phyloP scores from a whole-genome alignment of 1,140 invertebrate species.

The Monochamus saltuarius region DNA sequence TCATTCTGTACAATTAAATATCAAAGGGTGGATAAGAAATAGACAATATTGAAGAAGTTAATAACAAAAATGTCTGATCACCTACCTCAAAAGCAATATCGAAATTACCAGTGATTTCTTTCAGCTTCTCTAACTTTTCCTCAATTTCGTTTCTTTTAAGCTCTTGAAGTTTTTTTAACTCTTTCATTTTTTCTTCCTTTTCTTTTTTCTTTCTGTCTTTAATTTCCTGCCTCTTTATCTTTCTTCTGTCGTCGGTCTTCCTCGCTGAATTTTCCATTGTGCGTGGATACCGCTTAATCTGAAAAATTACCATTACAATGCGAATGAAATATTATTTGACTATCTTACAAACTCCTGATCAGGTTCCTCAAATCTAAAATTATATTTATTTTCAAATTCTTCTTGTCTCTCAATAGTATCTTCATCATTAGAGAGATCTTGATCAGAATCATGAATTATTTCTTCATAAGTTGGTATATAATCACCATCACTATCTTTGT shows the following conservation, averaged over 20 bases:
- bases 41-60: not conserved
- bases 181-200: slow-evolving; percentile 80
- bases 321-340: slow-evolving; percentile 4
- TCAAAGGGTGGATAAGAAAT: not conserved
- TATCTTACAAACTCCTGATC: slow-evolving; percentile 85
- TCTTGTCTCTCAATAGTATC: slow-evolving; percentile 77
- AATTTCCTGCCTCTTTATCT: slow-evolving; percentile 73
- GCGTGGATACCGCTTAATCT: slow-evolving; percentile 88
- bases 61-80: no score
- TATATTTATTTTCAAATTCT: slow-evolving; percentile 93
- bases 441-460: slow-evolving; percentile 65
- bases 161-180: slow-evolving; percentile 83
- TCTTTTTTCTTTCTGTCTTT: slow-evolving; percentile 80
- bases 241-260: slow-evolving; percentile 74
- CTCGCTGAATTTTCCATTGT: slow-evolving; percentile 83
- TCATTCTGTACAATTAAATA: slow-evolving; percentile 53
- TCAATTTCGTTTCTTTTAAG: slow-evolving; percentile 89
- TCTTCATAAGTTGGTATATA: slow-evolving; percentile 70
- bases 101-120: slow-evolving; percentile 84
- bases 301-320: slow-evolving; percentile 31
- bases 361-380: slow-evolving; percentile 95
- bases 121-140: slow-evolving; percentile 83
- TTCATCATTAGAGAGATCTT: slow-evolving; percentile 81
- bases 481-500: slow-evolving; percentile 61
- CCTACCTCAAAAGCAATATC: slow-evolving; percentile 62